Base-by-base conservation (phyloP, 2,888 invertebrate species). In the Argynnis bischoffii region DNA sequence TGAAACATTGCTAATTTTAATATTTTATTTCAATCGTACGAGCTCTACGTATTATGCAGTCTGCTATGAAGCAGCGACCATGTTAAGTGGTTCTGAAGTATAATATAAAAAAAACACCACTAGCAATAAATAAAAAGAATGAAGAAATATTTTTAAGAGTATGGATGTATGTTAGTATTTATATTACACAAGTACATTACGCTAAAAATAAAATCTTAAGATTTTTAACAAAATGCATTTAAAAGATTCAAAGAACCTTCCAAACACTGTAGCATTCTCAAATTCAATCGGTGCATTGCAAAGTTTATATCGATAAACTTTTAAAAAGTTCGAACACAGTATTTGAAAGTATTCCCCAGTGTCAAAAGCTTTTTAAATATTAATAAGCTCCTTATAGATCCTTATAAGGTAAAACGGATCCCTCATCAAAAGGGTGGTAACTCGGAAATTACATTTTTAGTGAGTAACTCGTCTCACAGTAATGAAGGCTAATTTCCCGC, bases 401-500 rank as follows among this genome's bases (percentile, higher is more conserved):
- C 55, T 15, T n/a, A 16, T 53, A 41, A 55, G 48, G 55, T 46
- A 55, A 35, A 67, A 35, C 65, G 51, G 56, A 64, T 41, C 53
- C 53, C 48, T 48, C 41, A 15, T 63, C 64, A 67, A 61, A 69
- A 64, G 71, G 71, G 64, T 69, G 71, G 64, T 69, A 73, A 61
- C 63, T 64, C 67, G 64, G 48, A 73, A 72, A 73, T 76, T 72
- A 72, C 72, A 75, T 72, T 75, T 76, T 74, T 74, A 75, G 72
- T 69, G 70, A 57, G 69, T 66, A 67, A 67, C 69, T 71, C 72
- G 69, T 77, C 74, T 70, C 72, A 68, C 67, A 66, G 71, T 79
- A 75, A 78, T 76, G 75, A 75, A 74, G 69, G 66, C 70, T 75
- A 76, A 78, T 77, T 79, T 78, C 76, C 79, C 78, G 69, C 61